Conservation (phyloP, 2,797 vertebrate species). For the Karalla daura region DNA sequence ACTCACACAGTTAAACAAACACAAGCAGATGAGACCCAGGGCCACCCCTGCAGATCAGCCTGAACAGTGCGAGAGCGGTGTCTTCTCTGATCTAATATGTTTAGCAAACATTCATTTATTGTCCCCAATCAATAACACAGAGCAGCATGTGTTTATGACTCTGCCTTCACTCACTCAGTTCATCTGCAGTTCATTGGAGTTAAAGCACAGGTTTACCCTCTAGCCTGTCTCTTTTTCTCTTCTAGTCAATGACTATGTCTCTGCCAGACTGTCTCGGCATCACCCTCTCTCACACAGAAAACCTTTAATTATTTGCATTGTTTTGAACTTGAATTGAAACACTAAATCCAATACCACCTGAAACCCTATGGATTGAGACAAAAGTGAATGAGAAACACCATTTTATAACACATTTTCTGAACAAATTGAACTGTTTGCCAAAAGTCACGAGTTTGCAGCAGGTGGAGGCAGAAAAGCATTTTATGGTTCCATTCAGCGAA, state of each 20-base stretch:
- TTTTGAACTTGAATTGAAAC: slow-evolving; percentile 18
- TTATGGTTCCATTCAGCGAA: too few species aligned
- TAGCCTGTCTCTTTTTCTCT: slow-evolving; percentile 15
- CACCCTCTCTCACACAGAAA: slow-evolving; percentile 6
- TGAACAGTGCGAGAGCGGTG: slow-evolving; percentile 64
- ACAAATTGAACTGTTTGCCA: slow-evolving; percentile 60
- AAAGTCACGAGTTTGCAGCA: slow-evolving; percentile 51
- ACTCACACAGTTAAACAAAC: slow-evolving; percentile 59
- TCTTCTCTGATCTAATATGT: slow-evolving; percentile 80
- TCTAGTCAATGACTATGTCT: slow-evolving; percentile 37
- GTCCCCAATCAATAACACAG: slow-evolving; percentile 78
- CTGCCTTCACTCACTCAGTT: slow-evolving; percentile 73
- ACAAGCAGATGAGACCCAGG: slow-evolving; percentile 54
- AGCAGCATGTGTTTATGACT: slow-evolving; percentile 79
- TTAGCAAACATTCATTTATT: slow-evolving; percentile 84
- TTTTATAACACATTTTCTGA: slow-evolving; percentile 58
- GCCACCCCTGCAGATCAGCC: slow-evolving; percentile 76
- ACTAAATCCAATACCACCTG: slow-evolving; percentile 11
- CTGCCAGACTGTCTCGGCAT: slow-evolving; percentile 20
- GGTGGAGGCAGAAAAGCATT: slow-evolving; percentile 67
- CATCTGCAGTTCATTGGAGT: slow-evolving; percentile 78
- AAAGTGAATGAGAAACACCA: slow-evolving; percentile 6
- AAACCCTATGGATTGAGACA: slow-evolving; percentile 24
- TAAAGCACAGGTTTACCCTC: slow-evolving; percentile 41
- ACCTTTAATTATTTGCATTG: slow-evolving; percentile 16